Conservation (phyloP, 2,113 vertebrate genomes). For the Chunga burmeisteri region DNA sequence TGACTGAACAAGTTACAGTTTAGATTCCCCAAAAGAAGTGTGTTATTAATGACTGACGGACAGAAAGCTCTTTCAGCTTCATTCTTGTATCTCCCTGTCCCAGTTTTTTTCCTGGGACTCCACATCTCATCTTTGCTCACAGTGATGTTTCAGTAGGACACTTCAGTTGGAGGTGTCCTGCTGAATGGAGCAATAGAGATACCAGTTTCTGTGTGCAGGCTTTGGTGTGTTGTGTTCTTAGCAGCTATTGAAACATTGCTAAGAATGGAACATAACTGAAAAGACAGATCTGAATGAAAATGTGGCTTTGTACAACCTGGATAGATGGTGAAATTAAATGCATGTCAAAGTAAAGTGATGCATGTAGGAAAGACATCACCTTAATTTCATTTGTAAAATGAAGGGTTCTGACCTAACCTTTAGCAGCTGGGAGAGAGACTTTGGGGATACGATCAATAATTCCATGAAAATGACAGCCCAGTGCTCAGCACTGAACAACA, state of each 20-base stretch:
- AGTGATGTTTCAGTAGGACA: not conserved
- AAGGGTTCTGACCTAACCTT: not conserved
- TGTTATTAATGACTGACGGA: not conserved
- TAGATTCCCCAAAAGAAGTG: not conserved
- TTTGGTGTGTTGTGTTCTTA: not conserved
- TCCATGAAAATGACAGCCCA: not conserved
- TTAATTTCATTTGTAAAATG: constrained; percentile 1
- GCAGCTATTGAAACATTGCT: not conserved
- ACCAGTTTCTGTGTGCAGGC: not conserved
- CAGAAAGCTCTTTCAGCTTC: not conserved
- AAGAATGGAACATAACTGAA: not conserved
- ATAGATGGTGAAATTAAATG: not conserved
- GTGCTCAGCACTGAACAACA: not conserved
- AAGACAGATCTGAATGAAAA: not conserved
- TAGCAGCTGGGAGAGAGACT: not conserved
- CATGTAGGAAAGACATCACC: not conserved
- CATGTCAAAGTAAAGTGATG: not conserved
- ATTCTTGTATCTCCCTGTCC: not conserved
- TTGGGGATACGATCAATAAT: not conserved
- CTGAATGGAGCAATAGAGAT: not conserved
- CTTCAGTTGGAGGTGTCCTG: not conserved
- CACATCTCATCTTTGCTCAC: not conserved
- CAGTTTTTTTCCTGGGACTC: not conserved
- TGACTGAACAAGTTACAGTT: not conserved
- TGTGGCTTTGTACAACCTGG: not conserved